Conservation (phyloP, 2,113 vertebrate genomes). For the Balaeniceps rex region DNA sequence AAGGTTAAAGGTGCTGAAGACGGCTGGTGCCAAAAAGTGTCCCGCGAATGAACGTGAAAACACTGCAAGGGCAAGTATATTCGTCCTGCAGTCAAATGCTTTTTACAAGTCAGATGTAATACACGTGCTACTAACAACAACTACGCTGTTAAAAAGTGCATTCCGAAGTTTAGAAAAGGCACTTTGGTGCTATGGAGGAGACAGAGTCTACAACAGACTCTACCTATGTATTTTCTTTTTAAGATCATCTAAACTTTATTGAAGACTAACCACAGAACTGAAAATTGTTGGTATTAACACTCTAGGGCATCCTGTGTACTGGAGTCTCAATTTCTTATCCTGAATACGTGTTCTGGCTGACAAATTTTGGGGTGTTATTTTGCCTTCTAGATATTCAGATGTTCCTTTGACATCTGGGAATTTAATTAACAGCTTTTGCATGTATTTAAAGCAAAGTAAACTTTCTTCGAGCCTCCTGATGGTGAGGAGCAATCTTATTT, state of each 20-base stretch:
- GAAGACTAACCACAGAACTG: constrained; percentile 44
- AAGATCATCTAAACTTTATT: constrained; percentile 53
- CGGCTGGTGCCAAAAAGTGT: background rate
- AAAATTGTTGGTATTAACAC: constrained; percentile 65
- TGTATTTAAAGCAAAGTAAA: constrained; percentile 59
- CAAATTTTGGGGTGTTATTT: constrained; percentile 66
- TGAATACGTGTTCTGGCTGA: constrained; percentile 65
- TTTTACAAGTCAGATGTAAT: background rate
- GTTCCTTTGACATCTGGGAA: constrained; percentile 52
- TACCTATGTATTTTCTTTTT: constrained; percentile 1
- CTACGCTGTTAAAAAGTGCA: background rate
- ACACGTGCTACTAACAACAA: background rate
- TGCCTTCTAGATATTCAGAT: constrained; percentile 66
- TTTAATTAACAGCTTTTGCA: constrained; percentile 57
- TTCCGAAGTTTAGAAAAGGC: background rate
- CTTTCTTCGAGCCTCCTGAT: background rate
- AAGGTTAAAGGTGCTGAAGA: background rate
- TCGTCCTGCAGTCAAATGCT: background rate
- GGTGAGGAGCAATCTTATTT: constrained; percentile 48
- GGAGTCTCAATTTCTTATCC: constrained; percentile 51
- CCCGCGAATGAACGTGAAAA: background rate
- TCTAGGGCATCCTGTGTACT: constrained; percentile 34
- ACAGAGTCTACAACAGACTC: background rate
- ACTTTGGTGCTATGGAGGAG: constrained; percentile 1
- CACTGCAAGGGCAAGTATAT: background rate